Base-by-base conservation (phyloP, 2,888 invertebrate species). In the Palloptera scutellata region DNA sequence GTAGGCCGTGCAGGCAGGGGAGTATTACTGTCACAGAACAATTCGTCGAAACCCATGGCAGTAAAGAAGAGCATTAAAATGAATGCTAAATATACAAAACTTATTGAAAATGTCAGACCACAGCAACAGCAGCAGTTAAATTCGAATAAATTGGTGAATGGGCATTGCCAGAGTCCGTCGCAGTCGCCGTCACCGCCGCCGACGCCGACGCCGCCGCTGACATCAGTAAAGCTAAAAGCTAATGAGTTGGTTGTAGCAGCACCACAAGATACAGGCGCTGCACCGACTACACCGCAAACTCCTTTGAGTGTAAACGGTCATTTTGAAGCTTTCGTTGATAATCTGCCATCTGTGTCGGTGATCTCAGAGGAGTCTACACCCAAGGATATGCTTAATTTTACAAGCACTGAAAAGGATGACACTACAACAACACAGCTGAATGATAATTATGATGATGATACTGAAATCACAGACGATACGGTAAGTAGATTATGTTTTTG, bases 301-400 rank as follows among this genome's bases (percentile, higher is more conserved):
- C 52, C 61, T 10, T 13, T 40, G 15, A 41, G 42, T 15, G 61
- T 61, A 43, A 70, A 70, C 55, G 40, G 64, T 61, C 68, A 69
- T 53, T 83, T 83, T 70, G 78, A 77, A 17, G 79, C 77, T 41
- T 81, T 84, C 42, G 80, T 81, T 11, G 82, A 84, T 48, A 83
- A 80, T 68, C 72, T 84, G 68, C 77, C 81, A 42, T 80, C 83
- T 17, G 83, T 81, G 62, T 84, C 84, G 30, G 78, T 83, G 15
- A 79, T 85, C 30, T 84, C 84, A 9, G 80, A 83, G 54, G 84
- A 84, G 74, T 84, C 84, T 13, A 80, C 81, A 41, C 83, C 84
- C 5, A 76, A 79, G 71, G 83, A 81, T 66, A 76, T 84, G 74
- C 77, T 76, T 9, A 75, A 74, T 0, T 72, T 70, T 15, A 71